phyloP scores from a whole-genome alignment of 2,888 invertebrate genomes.

The Dicyrtoma fusca region DNA sequence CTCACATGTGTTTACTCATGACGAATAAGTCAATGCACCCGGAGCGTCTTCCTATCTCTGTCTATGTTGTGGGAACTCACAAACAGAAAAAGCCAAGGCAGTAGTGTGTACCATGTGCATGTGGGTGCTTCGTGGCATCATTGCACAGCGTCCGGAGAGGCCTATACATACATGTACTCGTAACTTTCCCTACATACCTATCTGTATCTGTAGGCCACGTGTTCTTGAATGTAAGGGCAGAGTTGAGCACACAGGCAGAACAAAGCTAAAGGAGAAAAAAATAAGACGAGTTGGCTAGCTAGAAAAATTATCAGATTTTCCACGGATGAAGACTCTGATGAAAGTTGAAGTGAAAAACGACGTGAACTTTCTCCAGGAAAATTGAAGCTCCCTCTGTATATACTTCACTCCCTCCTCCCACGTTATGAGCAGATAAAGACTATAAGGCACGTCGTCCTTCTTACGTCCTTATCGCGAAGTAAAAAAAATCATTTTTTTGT shows the following conservation, averaged over 20 bases:
- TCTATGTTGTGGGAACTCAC: background rate
- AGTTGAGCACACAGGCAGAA: conserved; percentile 3
- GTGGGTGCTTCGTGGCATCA: background rate
- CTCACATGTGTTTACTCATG: conserved; percentile 24
- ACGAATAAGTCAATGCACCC: conserved; percentile 32
- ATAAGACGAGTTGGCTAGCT: background rate
- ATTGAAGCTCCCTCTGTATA: background rate
- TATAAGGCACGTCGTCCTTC: too few relatives aligned
- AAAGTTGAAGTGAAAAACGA: conserved; percentile 19
- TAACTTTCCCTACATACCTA: too few relatives aligned
- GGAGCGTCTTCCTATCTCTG: conserved; percentile 16
- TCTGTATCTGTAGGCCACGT: too few relatives aligned
- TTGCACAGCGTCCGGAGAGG: too few relatives aligned
- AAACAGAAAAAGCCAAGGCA: too few relatives aligned
- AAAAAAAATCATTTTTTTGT: background rate
- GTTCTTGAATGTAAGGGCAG: background rate
- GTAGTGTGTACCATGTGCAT: background rate
- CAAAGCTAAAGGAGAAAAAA: background rate
- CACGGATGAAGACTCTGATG: background rate
- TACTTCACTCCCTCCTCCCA: background rate
- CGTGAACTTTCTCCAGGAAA: conserved; percentile 6
- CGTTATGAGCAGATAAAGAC: background rate
- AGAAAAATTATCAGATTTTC: conserved; percentile 31
- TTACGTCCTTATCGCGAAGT: background rate
- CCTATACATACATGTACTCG: too few relatives aligned